Evolutionary conservation across 2,113 vertebrate species (phyloP), one percentile per base, ranked within the genome.

Genomic region (Clarias macrocephalus): DNA sequence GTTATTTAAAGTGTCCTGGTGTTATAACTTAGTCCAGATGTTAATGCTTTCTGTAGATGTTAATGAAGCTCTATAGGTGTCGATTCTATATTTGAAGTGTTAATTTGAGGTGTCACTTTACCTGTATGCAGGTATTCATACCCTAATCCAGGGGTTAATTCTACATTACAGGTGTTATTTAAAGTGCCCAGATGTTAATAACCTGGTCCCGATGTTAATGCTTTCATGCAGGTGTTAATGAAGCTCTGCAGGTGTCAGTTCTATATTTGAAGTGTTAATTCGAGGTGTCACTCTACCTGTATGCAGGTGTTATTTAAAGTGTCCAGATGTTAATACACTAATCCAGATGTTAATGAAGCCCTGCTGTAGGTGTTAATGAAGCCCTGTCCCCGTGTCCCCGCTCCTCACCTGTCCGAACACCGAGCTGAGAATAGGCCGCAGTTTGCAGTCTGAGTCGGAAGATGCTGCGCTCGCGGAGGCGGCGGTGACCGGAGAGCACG

Each of bases 391-490:
- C 42, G 42, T 42, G 76, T 19, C n/a, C 33, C 77, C 60, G 77
- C 79, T 60, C 79, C 95, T 97, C 96, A 99, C 98, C 97, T 99
- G 98, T 54, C 98, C 98, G 84, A 98, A 99, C 89, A 98, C 97
- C 37, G 97, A 97, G 95, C 95, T 96, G 86, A 99, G 96, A 93
- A 97, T 96, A 70, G 97, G 97, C 89, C 94, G 96, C 92, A 98
- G 94, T 68, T 94, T 93, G 93, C 96, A 86, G 86, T 98, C 97
- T 7, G 94, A 93, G 63, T 96, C 94, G 48, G 93, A 94, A 1
- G 95, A 95, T 37, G 95, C 93, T 60, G 94, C 93, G 66, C 94
- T 95, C 89, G 56, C n/a, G 62, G 72, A 79, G 37, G 75, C 48
- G 33, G 89, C 90, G 60, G 94, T 93, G n/a, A 91, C 89, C 89